These are phyloP conservation scores for Tragelaphus buxtoni DNA, from an alignment of 2,113 vertebrate genomes.

Conservation along the genomic window DNA sequence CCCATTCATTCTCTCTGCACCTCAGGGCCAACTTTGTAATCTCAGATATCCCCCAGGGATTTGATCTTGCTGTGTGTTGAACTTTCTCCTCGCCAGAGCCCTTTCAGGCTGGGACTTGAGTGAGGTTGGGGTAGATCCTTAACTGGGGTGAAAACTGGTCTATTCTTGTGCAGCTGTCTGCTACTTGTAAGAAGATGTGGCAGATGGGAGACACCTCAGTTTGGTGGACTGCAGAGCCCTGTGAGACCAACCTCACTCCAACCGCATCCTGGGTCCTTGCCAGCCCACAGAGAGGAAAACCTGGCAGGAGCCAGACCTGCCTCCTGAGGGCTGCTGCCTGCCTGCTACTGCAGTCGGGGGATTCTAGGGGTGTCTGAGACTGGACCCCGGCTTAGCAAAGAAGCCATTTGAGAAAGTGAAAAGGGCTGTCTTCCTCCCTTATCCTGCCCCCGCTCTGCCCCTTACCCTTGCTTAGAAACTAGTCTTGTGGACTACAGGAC, in stretches of 20 bases:
- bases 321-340: background rate
- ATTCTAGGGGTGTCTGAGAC: background rate
- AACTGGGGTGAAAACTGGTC: background rate
- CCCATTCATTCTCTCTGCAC: background rate
- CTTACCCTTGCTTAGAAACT: background rate
- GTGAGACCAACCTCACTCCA: background rate
- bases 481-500: background rate
- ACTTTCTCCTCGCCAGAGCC: background rate
- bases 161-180: background rate
- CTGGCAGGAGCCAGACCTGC: background rate
- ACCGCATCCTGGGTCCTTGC: background rate
- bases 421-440: background rate
- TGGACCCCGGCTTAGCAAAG: background rate
- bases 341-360: background rate
- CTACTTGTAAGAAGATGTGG: background rate
- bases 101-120: background rate
- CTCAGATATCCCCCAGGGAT: background rate
- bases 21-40: background rate
- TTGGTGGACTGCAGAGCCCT: background rate
- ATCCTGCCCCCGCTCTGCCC: background rate
- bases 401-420: background rate
- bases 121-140: background rate
- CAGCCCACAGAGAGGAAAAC: background rate
- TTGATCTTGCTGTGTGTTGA: background rate
- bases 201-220: background rate